Evolutionary conservation across 2,888 invertebrate species (phyloP).

Genomic region (Taenaris catops): DNA sequence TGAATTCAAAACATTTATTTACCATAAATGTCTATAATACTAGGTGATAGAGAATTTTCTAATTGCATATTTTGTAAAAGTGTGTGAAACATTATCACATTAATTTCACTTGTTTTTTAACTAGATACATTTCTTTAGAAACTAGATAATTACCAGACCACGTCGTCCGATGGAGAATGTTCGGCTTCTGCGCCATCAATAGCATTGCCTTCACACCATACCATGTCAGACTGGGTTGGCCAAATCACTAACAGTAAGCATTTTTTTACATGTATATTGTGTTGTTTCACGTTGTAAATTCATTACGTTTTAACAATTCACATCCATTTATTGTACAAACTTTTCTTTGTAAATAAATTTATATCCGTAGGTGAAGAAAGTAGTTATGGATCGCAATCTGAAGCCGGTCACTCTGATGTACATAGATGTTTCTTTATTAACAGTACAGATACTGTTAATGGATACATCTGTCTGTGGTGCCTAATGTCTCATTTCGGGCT

Average conservation of each 20-base stretch:
- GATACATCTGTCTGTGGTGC: no score
- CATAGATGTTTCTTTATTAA: no score
- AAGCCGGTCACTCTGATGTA: constrained; percentile 80
- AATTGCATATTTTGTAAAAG: no score
- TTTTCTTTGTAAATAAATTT: neutral
- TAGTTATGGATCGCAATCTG: constrained; percentile 89
- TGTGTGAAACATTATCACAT: constrained; percentile 10
- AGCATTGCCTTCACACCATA: constrained; percentile 74
- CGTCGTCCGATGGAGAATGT: constrained; percentile 83
- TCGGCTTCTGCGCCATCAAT: constrained; percentile 81
- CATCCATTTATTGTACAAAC: no score
- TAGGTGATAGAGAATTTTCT: no score
- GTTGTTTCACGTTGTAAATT: neutral
- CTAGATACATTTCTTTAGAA: constrained; percentile 50
- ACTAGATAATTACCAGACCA: constrained; percentile 69
- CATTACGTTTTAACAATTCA: neutral
- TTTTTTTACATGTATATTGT: no score
- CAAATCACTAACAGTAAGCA: constrained; percentile 91
- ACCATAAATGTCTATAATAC: constrained; percentile 37
- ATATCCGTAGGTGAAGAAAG: constrained; percentile 82
- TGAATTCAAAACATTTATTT: constrained; percentile 25
- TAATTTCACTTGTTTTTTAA: constrained; percentile 11
- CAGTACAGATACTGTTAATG: no score
- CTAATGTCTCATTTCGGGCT: no score
- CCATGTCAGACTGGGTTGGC: constrained; percentile 91